These are phyloP conservation scores for Aradus depressus DNA, from an alignment of 2,888 invertebrate species.

Conservation along the genomic window DNA sequence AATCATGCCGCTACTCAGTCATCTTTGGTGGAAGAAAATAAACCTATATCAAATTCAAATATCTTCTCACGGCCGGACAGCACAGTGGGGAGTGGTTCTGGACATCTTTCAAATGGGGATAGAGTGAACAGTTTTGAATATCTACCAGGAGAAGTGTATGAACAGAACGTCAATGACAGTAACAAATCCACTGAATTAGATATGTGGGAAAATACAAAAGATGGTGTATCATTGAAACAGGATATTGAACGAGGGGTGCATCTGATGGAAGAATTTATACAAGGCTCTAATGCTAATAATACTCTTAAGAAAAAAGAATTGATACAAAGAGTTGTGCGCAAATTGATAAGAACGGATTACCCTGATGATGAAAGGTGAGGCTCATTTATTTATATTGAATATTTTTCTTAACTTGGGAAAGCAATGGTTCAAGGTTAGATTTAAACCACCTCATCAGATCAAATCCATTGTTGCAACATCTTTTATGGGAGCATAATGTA, in stretches of 20 bases:
- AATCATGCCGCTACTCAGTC: constrained; percentile 37
- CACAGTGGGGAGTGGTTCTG: constrained; percentile 18
- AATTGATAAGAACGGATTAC: constrained; percentile 48
- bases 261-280: constrained; percentile 47
- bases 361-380: constrained; percentile 48
- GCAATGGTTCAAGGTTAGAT: too few species aligned
- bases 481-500: too few species aligned
- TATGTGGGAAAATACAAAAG: background rate
- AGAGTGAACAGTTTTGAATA: constrained; percentile 36
- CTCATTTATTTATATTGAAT: too few species aligned
- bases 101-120: too few species aligned
- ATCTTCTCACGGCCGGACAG: constrained; percentile 16
- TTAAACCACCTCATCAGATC: too few species aligned
- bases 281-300: constrained; percentile 46
- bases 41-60: background rate
- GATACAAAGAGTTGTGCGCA: constrained; percentile 51
- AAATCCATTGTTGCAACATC: too few species aligned
- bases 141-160: constrained; percentile 44
- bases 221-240: constrained; percentile 38
- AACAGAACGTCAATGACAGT: constrained; percentile 37
- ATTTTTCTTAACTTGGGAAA: too few species aligned
- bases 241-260: constrained; percentile 53
- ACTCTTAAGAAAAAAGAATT: constrained; percentile 48
- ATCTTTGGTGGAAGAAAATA: constrained; percentile 28
- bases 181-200: background rate